These are phyloP conservation scores for Petrolisthes manimaculis DNA, from an alignment of 2,888 invertebrate genomes.

Conservation along the genomic window DNA sequence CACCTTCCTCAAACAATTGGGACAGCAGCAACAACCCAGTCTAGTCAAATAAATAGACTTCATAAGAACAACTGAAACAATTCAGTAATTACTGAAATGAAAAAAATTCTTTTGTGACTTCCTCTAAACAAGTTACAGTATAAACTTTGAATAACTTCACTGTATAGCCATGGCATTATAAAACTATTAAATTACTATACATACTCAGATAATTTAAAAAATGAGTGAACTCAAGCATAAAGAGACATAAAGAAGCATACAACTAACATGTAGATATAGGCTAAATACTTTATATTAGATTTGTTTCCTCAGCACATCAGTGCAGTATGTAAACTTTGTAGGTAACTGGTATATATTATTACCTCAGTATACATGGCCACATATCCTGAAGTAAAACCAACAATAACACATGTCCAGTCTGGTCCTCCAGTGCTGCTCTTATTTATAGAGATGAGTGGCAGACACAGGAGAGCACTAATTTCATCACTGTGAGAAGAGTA, in stretches of 20 bases:
- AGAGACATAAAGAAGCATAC: too few relatives aligned
- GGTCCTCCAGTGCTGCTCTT: slow-evolving; percentile 77
- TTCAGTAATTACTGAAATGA: too few relatives aligned
- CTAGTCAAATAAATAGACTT: slow-evolving; percentile 69
- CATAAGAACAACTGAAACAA: neutral
- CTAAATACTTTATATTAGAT: too few relatives aligned
- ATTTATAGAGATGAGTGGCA: slow-evolving; percentile 74
- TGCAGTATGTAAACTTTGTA: too few relatives aligned
- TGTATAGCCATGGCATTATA: too few relatives aligned
- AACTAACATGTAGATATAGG: too few relatives aligned
- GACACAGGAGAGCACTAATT: slow-evolving; percentile 71
- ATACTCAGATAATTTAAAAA: neutral
- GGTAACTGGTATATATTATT: slow-evolving; percentile 49
- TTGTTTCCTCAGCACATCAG: too few relatives aligned
- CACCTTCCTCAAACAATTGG: slow-evolving; percentile 87
- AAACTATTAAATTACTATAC: neutral
- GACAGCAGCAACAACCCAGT: slow-evolving; percentile 84
- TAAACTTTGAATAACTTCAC: too few relatives aligned
- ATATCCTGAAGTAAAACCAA: slow-evolving; percentile 88
- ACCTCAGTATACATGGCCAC: slow-evolving; percentile 89
- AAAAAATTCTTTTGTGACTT: too few relatives aligned
- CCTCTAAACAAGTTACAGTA: too few relatives aligned
- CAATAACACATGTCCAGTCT: slow-evolving; percentile 93
- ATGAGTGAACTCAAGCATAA: too few relatives aligned
- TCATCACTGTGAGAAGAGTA: slow-evolving; percentile 70